phyloP scores from a whole-genome alignment of 2,888 invertebrate species.

The Hirtodrosophila duncani region DNA sequence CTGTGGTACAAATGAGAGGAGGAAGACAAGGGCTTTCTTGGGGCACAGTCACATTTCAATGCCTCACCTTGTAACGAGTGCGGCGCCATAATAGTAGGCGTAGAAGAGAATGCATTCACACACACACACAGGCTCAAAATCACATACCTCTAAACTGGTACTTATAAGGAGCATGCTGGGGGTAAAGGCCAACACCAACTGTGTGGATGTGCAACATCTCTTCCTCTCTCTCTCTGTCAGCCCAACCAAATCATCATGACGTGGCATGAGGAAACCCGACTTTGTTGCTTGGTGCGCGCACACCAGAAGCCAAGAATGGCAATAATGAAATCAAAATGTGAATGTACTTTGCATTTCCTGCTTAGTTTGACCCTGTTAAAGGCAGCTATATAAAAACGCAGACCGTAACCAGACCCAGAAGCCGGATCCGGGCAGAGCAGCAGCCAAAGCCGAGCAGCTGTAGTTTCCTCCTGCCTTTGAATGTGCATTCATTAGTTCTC shows the following conservation, averaged over 20 bases:
- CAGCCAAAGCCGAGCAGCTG: conserved; percentile 15
- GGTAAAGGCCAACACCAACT: no score
- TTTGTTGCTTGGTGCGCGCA: conserved; percentile 24
- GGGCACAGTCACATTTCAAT: conserved; percentile 43
- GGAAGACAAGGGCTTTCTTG: conserved; percentile 36
- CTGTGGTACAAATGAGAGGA: conserved; percentile 4
- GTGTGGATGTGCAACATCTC: no score
- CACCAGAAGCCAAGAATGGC: no score
- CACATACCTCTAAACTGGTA: background rate
- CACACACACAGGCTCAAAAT: background rate
- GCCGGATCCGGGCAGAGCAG: conserved; percentile 1
- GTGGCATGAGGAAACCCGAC: conserved; percentile 73
- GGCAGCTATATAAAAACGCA: background rate
- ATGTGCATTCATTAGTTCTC: conserved; percentile 57
- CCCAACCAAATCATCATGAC: no score
- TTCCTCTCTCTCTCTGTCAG: no score
- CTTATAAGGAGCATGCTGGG: conserved; percentile 5
- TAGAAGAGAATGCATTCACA: conserved; percentile 27
- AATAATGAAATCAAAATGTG: conserved; percentile 71
- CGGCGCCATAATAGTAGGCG: conserved; percentile 30
- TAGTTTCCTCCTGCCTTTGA: conserved; percentile 23
- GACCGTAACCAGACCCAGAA: background rate
- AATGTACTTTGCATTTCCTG: conserved; percentile 73
- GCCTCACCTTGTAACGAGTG: conserved; percentile 45
- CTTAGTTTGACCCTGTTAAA: conserved; percentile 67